These are phyloP conservation scores for Takifugu bimaculatus DNA, from an alignment of 2,113 vertebrate species.

Conservation along the genomic window DNA sequence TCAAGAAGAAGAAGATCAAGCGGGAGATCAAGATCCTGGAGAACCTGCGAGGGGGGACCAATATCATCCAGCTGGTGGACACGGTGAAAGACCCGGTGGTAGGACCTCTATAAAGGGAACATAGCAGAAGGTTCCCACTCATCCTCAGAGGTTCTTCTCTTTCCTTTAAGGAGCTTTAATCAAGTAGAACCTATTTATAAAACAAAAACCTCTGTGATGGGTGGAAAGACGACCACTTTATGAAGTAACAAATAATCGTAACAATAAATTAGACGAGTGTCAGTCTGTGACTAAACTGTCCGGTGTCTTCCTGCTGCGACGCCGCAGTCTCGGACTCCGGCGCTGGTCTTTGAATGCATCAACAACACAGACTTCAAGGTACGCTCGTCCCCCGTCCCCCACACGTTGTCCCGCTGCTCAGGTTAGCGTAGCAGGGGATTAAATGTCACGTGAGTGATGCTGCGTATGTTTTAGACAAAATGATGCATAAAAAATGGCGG, in stretches of 20 bases:
- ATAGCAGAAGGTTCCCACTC: too few relatives aligned
- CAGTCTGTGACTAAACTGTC: too few relatives aligned
- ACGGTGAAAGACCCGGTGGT: constrained; percentile 98
- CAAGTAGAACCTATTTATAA: not conserved
- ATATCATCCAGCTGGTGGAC: constrained; percentile 97
- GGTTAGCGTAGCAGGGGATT: too few relatives aligned
- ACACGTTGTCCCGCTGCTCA: not conserved
- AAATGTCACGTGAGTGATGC: too few relatives aligned
- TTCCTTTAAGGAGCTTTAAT: not conserved
- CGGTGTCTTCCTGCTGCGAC: not conserved
- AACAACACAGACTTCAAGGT: constrained; percentile 99
- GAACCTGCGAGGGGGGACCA: constrained; percentile 95
- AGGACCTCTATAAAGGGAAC: constrained; percentile 49
- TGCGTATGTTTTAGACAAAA: too few relatives aligned
- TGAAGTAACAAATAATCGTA: too few relatives aligned
- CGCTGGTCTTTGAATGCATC: constrained; percentile 98
- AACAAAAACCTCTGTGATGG: not conserved
- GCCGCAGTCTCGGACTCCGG: constrained; percentile 79
- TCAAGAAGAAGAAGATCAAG: constrained; percentile 99
- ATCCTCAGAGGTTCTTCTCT: too few relatives aligned
- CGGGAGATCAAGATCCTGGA: constrained; percentile 98
- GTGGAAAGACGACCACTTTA: too few relatives aligned
- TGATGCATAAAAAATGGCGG: too few relatives aligned
- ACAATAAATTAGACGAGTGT: too few relatives aligned
- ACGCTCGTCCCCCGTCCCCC: constrained; percentile 41